Conservation (phyloP, 2,113 vertebrate genomes). For the Fulica atra region DNA sequence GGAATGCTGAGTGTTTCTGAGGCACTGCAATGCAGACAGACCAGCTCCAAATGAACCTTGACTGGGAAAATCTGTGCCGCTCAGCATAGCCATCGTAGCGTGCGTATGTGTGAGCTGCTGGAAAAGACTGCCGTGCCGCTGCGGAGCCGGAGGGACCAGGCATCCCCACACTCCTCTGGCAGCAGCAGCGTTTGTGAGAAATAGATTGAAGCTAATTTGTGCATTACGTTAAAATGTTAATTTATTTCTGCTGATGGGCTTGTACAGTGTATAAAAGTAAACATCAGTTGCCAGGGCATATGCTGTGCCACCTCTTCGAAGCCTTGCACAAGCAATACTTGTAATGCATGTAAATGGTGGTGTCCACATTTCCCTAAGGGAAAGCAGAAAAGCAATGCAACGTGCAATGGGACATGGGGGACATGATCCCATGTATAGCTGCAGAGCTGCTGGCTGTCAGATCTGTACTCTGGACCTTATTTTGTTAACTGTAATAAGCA, state of each 20-base stretch:
- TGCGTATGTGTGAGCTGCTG: not conserved
- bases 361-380: not conserved
- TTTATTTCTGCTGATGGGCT: not conserved
- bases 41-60: not conserved
- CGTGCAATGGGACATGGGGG: fast-evolving
- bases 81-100: not conserved
- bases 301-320: not conserved
- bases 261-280: not conserved
- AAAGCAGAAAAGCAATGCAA: not conserved
- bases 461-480: not conserved
- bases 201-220: not conserved
- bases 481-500: not conserved
- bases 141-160: not conserved
- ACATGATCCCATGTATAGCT: not conserved
- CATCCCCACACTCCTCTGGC: not conserved
- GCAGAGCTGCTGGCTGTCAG: not conserved
- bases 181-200: not conserved
- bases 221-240: not conserved
- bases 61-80: not conserved
- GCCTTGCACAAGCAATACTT: not conserved
- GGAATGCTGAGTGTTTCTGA: not conserved
- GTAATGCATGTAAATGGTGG: not conserved
- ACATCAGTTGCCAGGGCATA: not conserved
- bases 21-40: not conserved
- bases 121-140: not conserved